Percentiles rank a stretch among this genome's conserved stretches.
phyloP scores from a whole-genome alignment of 2,888 invertebrate species.

The Clepsis dumicolana region DNA sequence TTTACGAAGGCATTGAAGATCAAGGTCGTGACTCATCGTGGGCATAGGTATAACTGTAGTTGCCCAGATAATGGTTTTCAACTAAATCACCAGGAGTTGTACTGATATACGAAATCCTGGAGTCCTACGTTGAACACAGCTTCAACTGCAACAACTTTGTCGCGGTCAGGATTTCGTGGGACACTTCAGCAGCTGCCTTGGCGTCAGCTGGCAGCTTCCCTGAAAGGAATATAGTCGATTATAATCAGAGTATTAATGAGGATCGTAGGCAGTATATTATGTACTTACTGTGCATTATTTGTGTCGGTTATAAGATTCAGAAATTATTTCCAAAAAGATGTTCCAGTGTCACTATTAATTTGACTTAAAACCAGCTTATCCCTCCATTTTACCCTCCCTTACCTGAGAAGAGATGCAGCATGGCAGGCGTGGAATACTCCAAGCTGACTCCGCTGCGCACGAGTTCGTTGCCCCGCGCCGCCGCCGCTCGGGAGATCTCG shows the following conservation, averaged over 20 bases:
- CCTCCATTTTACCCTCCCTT: neutral
- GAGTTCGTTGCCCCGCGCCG: slow-evolving; percentile 68
- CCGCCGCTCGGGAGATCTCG: slow-evolving; percentile 68
- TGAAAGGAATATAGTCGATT: neutral
- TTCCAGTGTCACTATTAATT: no score
- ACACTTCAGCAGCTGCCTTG: slow-evolving; percentile 67
- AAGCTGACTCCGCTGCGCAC: slow-evolving; percentile 68
- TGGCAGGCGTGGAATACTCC: slow-evolving; percentile 66
- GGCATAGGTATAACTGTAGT: no score
- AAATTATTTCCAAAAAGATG: no score
- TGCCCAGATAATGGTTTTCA: neutral
- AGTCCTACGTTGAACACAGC: slow-evolving; percentile 64
- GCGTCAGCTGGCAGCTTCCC: slow-evolving; percentile 63
- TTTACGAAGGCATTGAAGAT: no score
- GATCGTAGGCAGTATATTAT: no score
- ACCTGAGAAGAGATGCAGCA: slow-evolving; percentile 73
- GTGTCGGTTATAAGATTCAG: no score
- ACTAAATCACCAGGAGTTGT: neutral
- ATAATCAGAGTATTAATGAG: neutral
- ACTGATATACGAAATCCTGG: neutral
- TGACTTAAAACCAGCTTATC: no score
- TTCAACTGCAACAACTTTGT: slow-evolving; percentile 79
- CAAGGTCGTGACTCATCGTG: no score
- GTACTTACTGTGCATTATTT: no score
- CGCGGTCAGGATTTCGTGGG: slow-evolving; percentile 74